Base-by-base conservation (phyloP, 1,140 invertebrate species). In the Leptoteleia sp. region DNA sequence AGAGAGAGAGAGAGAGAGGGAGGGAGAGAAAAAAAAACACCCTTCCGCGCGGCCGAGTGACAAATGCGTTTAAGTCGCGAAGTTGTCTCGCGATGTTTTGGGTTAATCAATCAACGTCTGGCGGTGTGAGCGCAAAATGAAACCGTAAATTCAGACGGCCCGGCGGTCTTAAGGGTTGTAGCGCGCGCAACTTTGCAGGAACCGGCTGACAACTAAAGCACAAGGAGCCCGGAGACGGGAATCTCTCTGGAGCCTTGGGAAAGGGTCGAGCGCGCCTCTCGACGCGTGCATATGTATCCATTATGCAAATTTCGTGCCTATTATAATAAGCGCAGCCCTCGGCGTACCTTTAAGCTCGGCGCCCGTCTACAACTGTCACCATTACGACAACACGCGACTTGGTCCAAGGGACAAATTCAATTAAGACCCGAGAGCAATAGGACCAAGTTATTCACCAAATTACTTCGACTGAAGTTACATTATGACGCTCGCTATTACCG, bases 301-400 rank as follows among this genome's bases (percentile, higher is more conserved):
- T 88, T 88, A 87, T 88, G 87, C 82, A 88, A 88, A 88, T 88
- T 87, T 84, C 80, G 79, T 83, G 81, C 81, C 85, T 83, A 88
- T 88, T 88, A 88, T 87, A 86, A 88, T 88, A 87, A 88, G 87
- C 86, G 85, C 84, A 86, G 82, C 80, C 76, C 85, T 84, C 67
- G 81, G 80, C 78, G 55, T 84, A 81, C 83, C 84, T 83, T 57
- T 73, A 52, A 73, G 52, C 70, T 11, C 73, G 50, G 79, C 72
- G 65, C 78, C 81, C 76, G 81, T 83, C 79, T 82, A 83, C 83
- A 85, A 84, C 84, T 84, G 82, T 73, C 83, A 82, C 85, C 82
- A 86, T 86, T 85, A 85, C 80, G 75, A 55, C 83, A 85, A 85
- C 85, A 85, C 72, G 81, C 73, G 77, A 76, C 76, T 81, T 37